These are phyloP conservation scores for Trichogramma pretiosum DNA, from an alignment of 1,140 invertebrate genomes.

Conservation along the genomic window DNA sequence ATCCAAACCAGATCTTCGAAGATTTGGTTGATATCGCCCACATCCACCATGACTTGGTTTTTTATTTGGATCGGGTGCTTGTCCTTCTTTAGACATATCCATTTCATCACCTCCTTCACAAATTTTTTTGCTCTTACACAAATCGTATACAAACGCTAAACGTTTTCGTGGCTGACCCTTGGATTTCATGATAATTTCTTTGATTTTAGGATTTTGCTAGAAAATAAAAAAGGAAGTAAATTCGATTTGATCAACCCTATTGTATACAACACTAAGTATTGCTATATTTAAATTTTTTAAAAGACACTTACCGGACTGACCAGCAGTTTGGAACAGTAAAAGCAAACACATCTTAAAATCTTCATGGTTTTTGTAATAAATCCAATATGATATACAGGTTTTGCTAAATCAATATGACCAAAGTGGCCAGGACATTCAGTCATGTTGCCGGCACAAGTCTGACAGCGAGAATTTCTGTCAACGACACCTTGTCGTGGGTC, in stretches of 20 bases:
- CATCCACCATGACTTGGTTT: constrained; percentile 89
- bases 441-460: constrained; percentile 97
- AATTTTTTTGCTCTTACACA: constrained; percentile 96
- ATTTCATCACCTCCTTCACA: constrained; percentile 98
- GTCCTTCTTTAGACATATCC: constrained; percentile 73
- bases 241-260: neutral
- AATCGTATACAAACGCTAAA: constrained; percentile 90
- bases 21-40: constrained; percentile 92
- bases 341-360: constrained; percentile 92
- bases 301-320: constrained; percentile 77
- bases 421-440: constrained; percentile 98
- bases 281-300: neutral
- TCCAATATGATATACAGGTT: constrained; percentile 97
- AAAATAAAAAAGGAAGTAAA: constrained; percentile 28
- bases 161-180: constrained; percentile 94
- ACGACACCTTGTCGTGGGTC: constrained; percentile 98
- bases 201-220: constrained; percentile 89
- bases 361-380: constrained; percentile 97
- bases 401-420: constrained; percentile 97
- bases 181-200: constrained; percentile 93
- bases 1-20: constrained; percentile 81
- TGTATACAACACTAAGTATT: too few relatives aligned
- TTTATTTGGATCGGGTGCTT: constrained; percentile 51
- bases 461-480: constrained; percentile 86
- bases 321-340: constrained; percentile 93